Evolutionary conservation across 2,797 vertebrate species (phyloP).

Genomic region (Alcedo quadribrachys): DNA sequence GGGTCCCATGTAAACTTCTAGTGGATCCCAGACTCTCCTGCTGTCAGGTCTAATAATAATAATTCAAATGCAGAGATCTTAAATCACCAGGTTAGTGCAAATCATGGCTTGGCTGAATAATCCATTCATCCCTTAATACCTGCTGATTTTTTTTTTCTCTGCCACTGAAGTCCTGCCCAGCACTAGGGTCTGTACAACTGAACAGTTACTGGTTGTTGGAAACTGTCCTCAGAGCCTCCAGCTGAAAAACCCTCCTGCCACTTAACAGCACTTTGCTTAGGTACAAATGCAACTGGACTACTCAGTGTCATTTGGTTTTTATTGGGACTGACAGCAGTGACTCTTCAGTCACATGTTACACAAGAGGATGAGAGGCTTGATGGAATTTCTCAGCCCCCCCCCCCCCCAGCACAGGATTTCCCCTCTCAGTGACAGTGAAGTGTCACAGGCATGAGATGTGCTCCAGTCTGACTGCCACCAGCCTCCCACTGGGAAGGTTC

Average conservation of each 20-base stretch:
- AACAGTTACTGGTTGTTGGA: not conserved
- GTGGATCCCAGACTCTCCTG: not conserved
- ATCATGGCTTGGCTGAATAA: not conserved
- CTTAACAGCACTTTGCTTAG: not conserved
- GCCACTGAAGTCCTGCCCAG: not conserved
- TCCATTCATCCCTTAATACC: not conserved
- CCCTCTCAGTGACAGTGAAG: not conserved
- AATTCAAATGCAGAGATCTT: not conserved
- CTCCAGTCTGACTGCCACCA: not conserved
- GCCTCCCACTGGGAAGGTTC: no score
- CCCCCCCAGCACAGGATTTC: not conserved
- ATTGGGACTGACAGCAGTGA: not conserved
- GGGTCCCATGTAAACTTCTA: not conserved
- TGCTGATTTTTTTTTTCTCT: not conserved
- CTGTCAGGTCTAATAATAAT: not conserved
- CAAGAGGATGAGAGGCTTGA: not conserved
- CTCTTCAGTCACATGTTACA: not conserved
- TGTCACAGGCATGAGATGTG: fast-evolving
- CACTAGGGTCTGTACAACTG: not conserved
- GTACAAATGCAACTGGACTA: not conserved
- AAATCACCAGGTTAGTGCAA: not conserved
- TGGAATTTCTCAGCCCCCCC: not conserved
- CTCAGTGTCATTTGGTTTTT: not conserved
- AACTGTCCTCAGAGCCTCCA: not conserved
- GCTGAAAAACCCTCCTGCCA: not conserved